Base-by-base conservation (phyloP, 2,888 invertebrate species). In the Leptinotarsa juncta region DNA sequence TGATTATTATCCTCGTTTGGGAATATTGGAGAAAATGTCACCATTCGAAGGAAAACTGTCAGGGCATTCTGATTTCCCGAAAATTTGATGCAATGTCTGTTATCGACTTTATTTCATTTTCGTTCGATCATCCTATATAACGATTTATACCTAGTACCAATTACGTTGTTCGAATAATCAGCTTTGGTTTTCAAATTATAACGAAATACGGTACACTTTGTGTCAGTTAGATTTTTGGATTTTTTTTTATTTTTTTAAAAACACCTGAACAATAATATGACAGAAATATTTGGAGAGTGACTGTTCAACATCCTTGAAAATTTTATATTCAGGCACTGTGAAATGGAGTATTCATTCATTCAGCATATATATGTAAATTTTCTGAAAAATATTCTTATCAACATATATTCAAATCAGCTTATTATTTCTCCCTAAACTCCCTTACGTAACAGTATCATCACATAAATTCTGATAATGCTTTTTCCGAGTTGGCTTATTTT, bases 351-450 rank as follows among this genome's bases (percentile, higher is more conserved):
- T 78, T 75, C 78, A 79, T 79, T 79, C 77, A 81, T 79, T 77
- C 79, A 77, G 76, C 77, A 77, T 72, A 71, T 32, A 32, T 77
- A 81, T 80, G 80, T 79, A 80, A 80, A 82, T 81, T 79, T 77
- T 67, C 55, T 77, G 81, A 81, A 83, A 81, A 82, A 83, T 82
- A 80, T 79, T 76, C 71, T 70, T 74, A 83, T 83, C 82, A 81
- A 76, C 82, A 82, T 81, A 82, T 79, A 79, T 82, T 78, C 77
- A 78, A 81, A 81, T 81, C 75, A 76, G 78, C 78, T 80, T 77
- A 81, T 82, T 80, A 80, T 81, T 81, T 80, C 73, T 76, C 72
- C 67, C 67, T 69, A 76, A 77, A 74, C 55, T 70, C 65, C 51
- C 74, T 78, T 77, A 76, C 76, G 74, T 77, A 79, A 76, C 23